phyloP scores from a whole-genome alignment of 2,888 invertebrate species.

The Clepsis dumicolana region DNA sequence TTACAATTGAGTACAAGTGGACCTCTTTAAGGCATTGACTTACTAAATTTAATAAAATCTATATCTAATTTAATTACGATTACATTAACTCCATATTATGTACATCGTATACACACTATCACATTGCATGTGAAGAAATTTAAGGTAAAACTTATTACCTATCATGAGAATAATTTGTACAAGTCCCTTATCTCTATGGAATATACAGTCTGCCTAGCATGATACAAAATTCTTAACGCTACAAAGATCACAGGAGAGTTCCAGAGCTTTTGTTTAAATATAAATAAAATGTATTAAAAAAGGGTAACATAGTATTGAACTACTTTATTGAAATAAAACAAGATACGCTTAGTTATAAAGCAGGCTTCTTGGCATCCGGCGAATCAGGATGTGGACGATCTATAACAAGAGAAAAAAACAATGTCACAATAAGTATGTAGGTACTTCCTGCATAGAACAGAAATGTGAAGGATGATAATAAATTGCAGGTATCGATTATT shows the following conservation, averaged over 20 bases:
- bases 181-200: constrained; percentile 47
- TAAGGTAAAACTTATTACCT: constrained; percentile 35
- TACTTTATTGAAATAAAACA: constrained; percentile 58
- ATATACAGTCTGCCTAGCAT: constrained; percentile 57
- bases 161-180: constrained; percentile 56
- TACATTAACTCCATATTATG: constrained; percentile 47
- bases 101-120: constrained; percentile 55
- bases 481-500: no score
- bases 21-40: constrained; percentile 6
- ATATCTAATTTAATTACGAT: constrained; percentile 25
- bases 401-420: constrained; percentile 61
- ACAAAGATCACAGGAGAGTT: constrained; percentile 85
- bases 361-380: constrained; percentile 83
- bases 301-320: constrained; percentile 75
- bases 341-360: constrained; percentile 75
- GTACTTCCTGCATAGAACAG: no score
- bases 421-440: not conserved
- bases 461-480: not conserved
- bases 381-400: constrained; percentile 82
- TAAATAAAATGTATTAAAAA: constrained; percentile 60
- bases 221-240: constrained; percentile 70
- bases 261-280: constrained; percentile 72
- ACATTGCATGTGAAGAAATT: constrained; percentile 58
- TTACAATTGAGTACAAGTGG: constrained; percentile 1
- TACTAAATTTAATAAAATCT: constrained; percentile 5